Conservation (phyloP, 1,140 invertebrate genomes). For the Tigriopus japonicus region DNA sequence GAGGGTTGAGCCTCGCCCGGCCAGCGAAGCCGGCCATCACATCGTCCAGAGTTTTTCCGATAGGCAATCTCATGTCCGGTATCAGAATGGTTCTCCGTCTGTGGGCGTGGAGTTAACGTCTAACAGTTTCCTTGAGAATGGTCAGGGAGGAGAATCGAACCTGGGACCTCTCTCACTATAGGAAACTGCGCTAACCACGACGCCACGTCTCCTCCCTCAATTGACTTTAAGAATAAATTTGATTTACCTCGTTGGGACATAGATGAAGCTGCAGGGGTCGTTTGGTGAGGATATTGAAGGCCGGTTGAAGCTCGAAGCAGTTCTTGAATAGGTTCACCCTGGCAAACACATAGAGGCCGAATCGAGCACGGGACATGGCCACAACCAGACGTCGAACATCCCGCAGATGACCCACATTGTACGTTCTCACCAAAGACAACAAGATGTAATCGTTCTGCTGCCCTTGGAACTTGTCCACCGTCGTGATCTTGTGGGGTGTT, state of each 20-base stretch:
- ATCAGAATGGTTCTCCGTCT: too few relatives aligned
- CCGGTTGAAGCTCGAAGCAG: slow-evolving; percentile 86
- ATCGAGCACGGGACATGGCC: slow-evolving; percentile 89
- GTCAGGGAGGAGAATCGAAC: too few relatives aligned
- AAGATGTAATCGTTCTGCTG: slow-evolving; percentile 98
- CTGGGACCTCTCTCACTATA: too few relatives aligned
- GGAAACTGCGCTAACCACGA: too few relatives aligned
- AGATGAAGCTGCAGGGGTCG: slow-evolving; percentile 56
- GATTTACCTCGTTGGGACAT: slow-evolving; percentile 36
- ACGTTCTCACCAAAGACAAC: slow-evolving; percentile 83
- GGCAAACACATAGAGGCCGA: slow-evolving; percentile 92
- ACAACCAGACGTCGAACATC: slow-evolving; percentile 92
- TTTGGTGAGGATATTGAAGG: slow-evolving; percentile 60
- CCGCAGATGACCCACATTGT: slow-evolving; percentile 84
- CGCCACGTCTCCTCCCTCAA: too few relatives aligned
- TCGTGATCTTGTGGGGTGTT: slow-evolving; percentile 73
- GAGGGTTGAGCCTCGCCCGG: too few relatives aligned
- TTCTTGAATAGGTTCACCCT: slow-evolving; percentile 78
- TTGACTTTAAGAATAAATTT: too few relatives aligned
- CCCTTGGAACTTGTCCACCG: slow-evolving; percentile 98
- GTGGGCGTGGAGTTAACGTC: too few relatives aligned
- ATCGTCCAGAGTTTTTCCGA: too few relatives aligned
- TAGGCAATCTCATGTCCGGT: too few relatives aligned
- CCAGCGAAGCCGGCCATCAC: too few relatives aligned
- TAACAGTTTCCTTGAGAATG: too few relatives aligned